Evolutionary conservation across 2,888 invertebrate species (phyloP), one percentile per base, ranked within the genome.

Genomic region (Sesia bembeciformis): DNA sequence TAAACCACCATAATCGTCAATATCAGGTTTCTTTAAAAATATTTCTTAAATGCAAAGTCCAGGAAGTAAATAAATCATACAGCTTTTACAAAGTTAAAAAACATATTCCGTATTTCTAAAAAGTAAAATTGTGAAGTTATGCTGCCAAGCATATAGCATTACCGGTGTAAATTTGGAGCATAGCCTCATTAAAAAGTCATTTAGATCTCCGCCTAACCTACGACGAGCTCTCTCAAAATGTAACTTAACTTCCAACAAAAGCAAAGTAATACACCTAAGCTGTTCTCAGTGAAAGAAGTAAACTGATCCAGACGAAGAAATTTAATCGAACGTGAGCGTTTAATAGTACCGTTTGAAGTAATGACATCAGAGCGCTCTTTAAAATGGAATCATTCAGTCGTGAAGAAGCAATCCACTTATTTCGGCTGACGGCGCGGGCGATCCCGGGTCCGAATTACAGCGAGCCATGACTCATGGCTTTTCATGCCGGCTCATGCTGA

Each of bases 341-440:
- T 53, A 42, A 57, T 53, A 57, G 51, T 51, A 53, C 52, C 55
- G 55, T 68, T 62, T 63, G 62, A 62, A 69, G 70, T 76, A 76
- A 78, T 74, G 71, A 72, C 72, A 76, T 74, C 69, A 74, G 62
- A 69, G 67, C 66, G 67, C 69, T 72, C 70, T 80, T 81, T 74
- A 73, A 76, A 81, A 81, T 72, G 71, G 70, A 80, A 75, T 77
- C 78, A 76, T 78, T 81, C 70, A 76, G 67, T 68, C 81, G 80
- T 83, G 79, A 79, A 83, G 77, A 70, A 72, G 78, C 81, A 84
- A 86, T 86, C 80, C 76, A 85, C 80, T 86, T 86, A 86, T 86
- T 85, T 80, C 76, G 72, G 80, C 78, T 78, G 79, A 79, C 76
- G 78, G 73, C 74, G 65, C 74, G 65, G 74, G 70, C 76, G 78